phyloP scores from a whole-genome alignment of 2,888 invertebrate species.

The Myopa testacea region DNA sequence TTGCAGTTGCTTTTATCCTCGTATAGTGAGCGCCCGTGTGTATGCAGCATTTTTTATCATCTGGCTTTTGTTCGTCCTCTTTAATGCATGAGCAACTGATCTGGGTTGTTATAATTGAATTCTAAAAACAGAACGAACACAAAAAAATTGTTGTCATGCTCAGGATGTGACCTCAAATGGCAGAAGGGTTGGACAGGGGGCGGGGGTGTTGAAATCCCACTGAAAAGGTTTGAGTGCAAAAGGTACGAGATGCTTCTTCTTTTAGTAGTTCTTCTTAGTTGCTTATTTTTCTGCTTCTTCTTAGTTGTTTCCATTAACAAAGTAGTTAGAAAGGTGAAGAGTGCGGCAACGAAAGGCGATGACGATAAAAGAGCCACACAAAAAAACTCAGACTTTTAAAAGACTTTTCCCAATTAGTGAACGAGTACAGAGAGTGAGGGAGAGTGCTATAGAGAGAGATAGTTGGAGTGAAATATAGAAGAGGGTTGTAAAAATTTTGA shows the following conservation, averaged over 20 bases:
- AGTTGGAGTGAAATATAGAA: no score
- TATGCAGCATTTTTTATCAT: background rate
- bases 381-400: background rate
- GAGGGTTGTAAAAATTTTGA: no score
- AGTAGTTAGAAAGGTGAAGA: no score
- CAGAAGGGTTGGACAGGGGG: background rate
- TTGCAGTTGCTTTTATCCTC: background rate
- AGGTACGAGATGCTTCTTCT: background rate
- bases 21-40: constrained; percentile 1
- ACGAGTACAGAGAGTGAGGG: background rate
- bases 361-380: background rate
- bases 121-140: constrained; percentile 14
- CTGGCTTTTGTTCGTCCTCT: background rate
- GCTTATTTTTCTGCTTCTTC: background rate
- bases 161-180: constrained; percentile 26
- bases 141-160: constrained; percentile 21
- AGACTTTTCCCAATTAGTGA: constrained; percentile 2
- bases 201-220: background rate
- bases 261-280: background rate
- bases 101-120: constrained; percentile 27
- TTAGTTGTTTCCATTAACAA: background rate
- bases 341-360: background rate
- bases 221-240: background rate
- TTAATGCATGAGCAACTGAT: background rate
- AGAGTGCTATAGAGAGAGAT: background rate